Conservation (phyloP, 2,888 invertebrate genomes). For the Bembecia ichneumoniformis region DNA sequence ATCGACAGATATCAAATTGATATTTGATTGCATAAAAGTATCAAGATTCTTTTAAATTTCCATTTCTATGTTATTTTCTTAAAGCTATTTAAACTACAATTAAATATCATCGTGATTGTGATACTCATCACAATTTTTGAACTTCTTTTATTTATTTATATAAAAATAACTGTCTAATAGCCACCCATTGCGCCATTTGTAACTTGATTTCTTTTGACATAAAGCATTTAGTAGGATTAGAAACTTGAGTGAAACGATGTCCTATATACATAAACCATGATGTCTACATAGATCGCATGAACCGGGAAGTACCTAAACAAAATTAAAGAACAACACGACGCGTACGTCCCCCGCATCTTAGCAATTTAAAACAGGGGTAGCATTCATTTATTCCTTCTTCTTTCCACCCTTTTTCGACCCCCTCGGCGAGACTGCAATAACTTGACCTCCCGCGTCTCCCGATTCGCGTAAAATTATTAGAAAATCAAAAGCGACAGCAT, state of each 20-base stretch:
- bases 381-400: slow-evolving; percentile 56
- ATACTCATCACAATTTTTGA: background rate
- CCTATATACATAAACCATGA: too few relatives aligned
- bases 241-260: too few relatives aligned
- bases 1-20: too few relatives aligned
- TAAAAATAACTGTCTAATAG: background rate
- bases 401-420: slow-evolving; percentile 31
- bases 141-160: background rate
- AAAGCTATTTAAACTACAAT: too few relatives aligned
- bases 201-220: background rate
- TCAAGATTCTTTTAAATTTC: too few relatives aligned
- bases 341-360: slow-evolving; percentile 31
- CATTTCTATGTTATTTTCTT: too few relatives aligned
- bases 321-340: slow-evolving; percentile 36
- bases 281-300: background rate
- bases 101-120: background rate
- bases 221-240: background rate
- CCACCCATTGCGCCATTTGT: too few relatives aligned
- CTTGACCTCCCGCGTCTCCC: slow-evolving; percentile 18
- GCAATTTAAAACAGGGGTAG: slow-evolving; percentile 54
- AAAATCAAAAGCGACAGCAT: slow-evolving; percentile 3
- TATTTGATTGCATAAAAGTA: too few relatives aligned
- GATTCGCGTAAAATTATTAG: background rate
- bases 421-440: slow-evolving; percentile 18
- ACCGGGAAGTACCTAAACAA: slow-evolving; percentile 21